phyloP scores from a whole-genome alignment of 2,888 invertebrate genomes.

The Cheilosia soror region DNA sequence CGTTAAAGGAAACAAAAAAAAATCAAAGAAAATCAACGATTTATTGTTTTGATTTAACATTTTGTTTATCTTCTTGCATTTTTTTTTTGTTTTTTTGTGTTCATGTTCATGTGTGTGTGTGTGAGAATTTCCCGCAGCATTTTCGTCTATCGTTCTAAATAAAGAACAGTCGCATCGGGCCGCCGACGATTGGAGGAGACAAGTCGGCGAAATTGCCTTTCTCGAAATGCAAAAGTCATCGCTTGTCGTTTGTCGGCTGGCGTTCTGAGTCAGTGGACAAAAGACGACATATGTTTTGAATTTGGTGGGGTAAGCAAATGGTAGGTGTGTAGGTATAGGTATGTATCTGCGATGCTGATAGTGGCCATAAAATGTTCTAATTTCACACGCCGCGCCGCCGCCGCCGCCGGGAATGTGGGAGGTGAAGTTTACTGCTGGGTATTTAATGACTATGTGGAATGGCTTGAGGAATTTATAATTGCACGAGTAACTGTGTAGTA shows the following conservation, averaged over 20 bases:
- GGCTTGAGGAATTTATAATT: conserved; percentile 66
- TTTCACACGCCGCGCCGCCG: conserved; percentile 43
- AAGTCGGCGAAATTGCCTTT: conserved; percentile 71
- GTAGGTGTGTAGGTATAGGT: neutral
- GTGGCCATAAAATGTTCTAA: conserved; percentile 67
- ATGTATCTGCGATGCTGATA: neutral
- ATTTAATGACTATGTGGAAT: conserved; percentile 46
- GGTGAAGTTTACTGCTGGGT: conserved; percentile 45
- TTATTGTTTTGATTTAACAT: conserved; percentile 68
- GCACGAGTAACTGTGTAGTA: conserved; percentile 11
- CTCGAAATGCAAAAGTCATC: conserved; percentile 45
- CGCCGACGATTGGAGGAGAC: conserved; percentile 70
- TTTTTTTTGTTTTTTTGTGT: too few relatives aligned
- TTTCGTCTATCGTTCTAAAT: conserved; percentile 61
- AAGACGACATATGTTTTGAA: conserved; percentile 70
- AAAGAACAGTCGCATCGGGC: conserved; percentile 60
- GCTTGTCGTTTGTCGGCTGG: conserved; percentile 59
- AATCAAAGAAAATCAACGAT: conserved; percentile 35
- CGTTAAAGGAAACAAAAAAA: conserved; percentile 11
- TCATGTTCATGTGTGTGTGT: neutral
- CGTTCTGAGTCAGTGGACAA: conserved; percentile 69
- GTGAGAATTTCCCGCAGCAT: conserved; percentile 45
- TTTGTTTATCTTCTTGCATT: conserved; percentile 42
- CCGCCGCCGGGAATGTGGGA: conserved; percentile 11
- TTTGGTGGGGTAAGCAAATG: conserved; percentile 44